Evolutionary conservation across 2,797 vertebrate species (phyloP).

Genomic region (Syngnathus acus): DNA sequence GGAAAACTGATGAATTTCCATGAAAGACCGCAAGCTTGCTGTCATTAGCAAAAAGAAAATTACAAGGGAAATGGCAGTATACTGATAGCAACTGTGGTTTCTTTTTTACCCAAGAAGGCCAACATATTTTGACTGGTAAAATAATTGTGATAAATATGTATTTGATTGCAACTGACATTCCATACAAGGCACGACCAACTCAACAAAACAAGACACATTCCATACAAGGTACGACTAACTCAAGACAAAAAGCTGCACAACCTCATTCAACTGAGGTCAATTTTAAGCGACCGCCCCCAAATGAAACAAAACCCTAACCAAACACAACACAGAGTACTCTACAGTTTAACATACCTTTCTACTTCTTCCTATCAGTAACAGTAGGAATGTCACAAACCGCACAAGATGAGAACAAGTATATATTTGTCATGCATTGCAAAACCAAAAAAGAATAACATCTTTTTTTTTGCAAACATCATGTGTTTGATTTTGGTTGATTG

Average conservation of each 20-base stretch:
- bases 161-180: slow-evolving; percentile 35
- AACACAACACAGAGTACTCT: neutral
- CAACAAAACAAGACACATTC: slow-evolving; percentile 6
- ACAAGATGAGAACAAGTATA: neutral
- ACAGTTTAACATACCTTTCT: neutral
- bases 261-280: neutral
- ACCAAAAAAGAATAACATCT: neutral
- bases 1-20: slow-evolving; percentile 14
- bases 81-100: slow-evolving; percentile 6
- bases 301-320: neutral
- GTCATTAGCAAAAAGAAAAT: slow-evolving; percentile 14
- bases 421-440: neutral
- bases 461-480: neutral
- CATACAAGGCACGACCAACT: slow-evolving; percentile 18
- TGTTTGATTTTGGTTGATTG: neutral
- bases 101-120: slow-evolving; percentile 8
- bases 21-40: slow-evolving; percentile 12
- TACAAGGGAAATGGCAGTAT: neutral
- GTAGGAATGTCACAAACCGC: neutral
- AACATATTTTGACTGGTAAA: slow-evolving; percentile 14
- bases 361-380: neutral
- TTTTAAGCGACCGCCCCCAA: neutral
- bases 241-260: slow-evolving; percentile 1
- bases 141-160: slow-evolving; percentile 25
- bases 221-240: slow-evolving; percentile 17